Base-by-base conservation (phyloP, 2,113 vertebrate genomes). In the Pitta sordida region DNA sequence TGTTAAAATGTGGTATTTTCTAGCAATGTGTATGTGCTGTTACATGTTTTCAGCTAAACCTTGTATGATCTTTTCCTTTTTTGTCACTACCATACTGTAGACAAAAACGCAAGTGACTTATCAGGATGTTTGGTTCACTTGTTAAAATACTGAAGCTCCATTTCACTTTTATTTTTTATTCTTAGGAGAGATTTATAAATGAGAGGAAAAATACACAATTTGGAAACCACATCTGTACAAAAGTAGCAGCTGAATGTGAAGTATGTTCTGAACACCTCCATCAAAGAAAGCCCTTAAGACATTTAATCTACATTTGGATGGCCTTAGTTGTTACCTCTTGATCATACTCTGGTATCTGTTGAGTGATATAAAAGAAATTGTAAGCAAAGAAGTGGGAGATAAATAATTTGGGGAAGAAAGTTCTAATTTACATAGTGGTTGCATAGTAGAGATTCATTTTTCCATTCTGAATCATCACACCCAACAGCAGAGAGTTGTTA, bases 1-100 rank as follows among this genome's bases (percentile, higher is more conserved):
- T 98, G 90, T 98, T 94, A 93, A 96, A 95, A 92, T 92, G 95
- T 95, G 97, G 76, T 97, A 93, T 97, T 98, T 97, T 97, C 64
- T 95, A 95, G 94, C 97, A 93, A 96, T 92, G 53, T 97, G 11
- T 95, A 81, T 88, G 95, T 96, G 94, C 85, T 97, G 22, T 91
- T 94, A 90, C 43, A 91, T 71, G 94, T 86, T 93, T 89, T 95
- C 39, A 80, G 13, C 83, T 96, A 65, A 76, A 73, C 79, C 67
- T 73, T 95, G 37, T 2, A 53, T 91, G 69, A 91, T 93, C 74
- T 93, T 8, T 94, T 92, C 93, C 70, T 96, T 39, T 95, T 95
- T 93, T 90, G 51, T 74, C 93, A 79, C 81, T 37, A 93, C 80
- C 46, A 75, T 65, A 76, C 65, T 93, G 83, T 89, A 96, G 88